Evolutionary conservation across 2,113 vertebrate genomes (phyloP), one percentile per base, ranked within the genome.

Genomic region (Eudyptes chrysolophus): DNA sequence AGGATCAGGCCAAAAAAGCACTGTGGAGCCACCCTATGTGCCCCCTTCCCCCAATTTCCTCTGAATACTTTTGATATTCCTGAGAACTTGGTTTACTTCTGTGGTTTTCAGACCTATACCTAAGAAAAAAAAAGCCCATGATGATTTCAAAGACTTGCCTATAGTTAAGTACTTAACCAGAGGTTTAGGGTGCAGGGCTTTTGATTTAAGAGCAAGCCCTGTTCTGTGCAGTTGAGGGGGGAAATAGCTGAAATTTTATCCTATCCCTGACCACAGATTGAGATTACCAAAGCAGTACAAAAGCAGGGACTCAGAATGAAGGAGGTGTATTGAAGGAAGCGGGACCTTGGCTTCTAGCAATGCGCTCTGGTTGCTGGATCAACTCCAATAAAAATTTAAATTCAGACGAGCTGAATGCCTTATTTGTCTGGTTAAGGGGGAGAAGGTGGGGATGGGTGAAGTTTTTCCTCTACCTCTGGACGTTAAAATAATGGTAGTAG

Each of bases 181-280:
- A 97, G 82, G 64, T 96, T 96, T 68, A 81, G 94, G 94, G 78
- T 90, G 46, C 75, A 89, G 66, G 81, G 44, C 55, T 92, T 95
- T 86, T 97, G 95, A 97, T 97, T 97, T 95, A 96, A 96, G 95
- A 96, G 95, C 94, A 92, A 89, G 57, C 36, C 88, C 92, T 84
- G 60, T 89, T 92, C 61, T 16, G 17, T 87, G 82, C 80, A 77
- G 80, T 71, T 66, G 76, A 90, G 72, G 92, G 91, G 93, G 94
- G 95, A 96, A 97, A 96, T 92, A 97, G 90, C 92, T 93, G 93
- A 96, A 96, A 97, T 97, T 96, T 95, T 97, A 94, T 94, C 93
- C 91, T 66, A 85, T 72, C 84, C 95, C 83, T 84, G 93, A 97
- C 95, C 97, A 95, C 97, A 97, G 96, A 96, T 90, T 96, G 96